Evolutionary conservation across 2,113 vertebrate genomes (phyloP), one percentile per base, ranked within the genome.

Genomic region (Labeo catla): DNA sequence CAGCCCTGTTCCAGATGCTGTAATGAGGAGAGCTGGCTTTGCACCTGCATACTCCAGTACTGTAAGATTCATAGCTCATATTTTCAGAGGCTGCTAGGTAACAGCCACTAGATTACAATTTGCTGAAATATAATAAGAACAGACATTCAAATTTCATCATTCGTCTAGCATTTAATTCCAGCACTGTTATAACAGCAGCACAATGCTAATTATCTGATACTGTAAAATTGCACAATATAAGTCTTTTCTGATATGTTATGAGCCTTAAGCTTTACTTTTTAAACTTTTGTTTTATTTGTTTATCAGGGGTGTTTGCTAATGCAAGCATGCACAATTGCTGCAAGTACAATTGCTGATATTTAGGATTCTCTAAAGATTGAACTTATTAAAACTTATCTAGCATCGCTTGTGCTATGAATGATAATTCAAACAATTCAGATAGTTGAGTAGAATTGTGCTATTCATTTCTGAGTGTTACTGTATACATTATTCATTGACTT

Each of bases 311-410:
- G 45, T 74, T 74, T 74, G 45, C 7, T 3, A 74, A 49, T 74
- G 21, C 43, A 74, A 74, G 45, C 21, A 74, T 23, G 70, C 13
- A 2, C 12, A 66, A 13, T 47, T 23, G 39, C 39, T 36, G 28
- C 28, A 28, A 28, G 28, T 34, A 2, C 12, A 66, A 13, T 47
- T 23, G 39, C 39, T 36, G 28, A 68, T 68, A 36, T 12, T 68
- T 36, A 34, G 65, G 28, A 73, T n/a, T 47, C 39, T 11, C 9
- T 47, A 73, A 47, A 47, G 19, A 12, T 6, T 47, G 8, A 73
- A n/a, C 4, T 1, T 73, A 45, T 73, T 73, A 73, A 73, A 73
- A n/a, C 70, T 74, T 43, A 74, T 74, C 36, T 72, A 47, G 72
- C 43, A 74, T 19, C 2, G 9, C n/a, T 74, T 49, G 43, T 47